Base-by-base conservation (phyloP, 2,113 vertebrate genomes). In the Orycteropus afer region DNA sequence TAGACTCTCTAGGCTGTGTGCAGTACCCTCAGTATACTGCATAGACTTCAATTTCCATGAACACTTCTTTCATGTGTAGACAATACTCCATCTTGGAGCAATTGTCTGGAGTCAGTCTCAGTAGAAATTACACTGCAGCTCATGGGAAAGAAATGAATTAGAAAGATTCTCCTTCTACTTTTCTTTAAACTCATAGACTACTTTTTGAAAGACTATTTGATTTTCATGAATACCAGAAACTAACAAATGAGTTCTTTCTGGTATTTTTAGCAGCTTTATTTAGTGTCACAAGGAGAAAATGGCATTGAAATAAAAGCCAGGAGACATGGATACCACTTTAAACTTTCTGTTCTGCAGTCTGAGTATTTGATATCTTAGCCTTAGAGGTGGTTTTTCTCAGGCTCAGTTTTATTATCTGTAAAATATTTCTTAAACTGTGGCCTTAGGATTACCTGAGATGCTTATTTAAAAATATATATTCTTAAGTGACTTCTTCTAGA, bases 41-140 rank as follows among this genome's bases (percentile, higher is more conserved):
- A 2, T 27, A 82, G 85, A 78, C 1, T 3, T 69, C 51, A 84
- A 63, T 94, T 90, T 12, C 8, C 95, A 95, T 90, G 79, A 91
- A 92, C 93, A 92, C 45, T 90, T 87, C 89, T 97, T 96, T 96
- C 93, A 83, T 82, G 93, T 73, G 89, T 34, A 97, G 96, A 97
- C 96, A 97, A 92, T 90, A 53, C 25, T 47, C 42, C 13, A 15
- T n/a, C 84, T 5, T 76, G 91, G 95, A 93, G 42, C 85, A 83
- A 89, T 13, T 76, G 85, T 80, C 67, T 57, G 1, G 81, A 90
- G 95, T 89, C 40, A 77, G 65, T 45, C 94, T 95, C 88, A 25
- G 79, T 53, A 93, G 94, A 91, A 85, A 97, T 92, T 84, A 49
- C 55, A 88, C 13, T 12, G 49, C 40, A 86, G 82, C 0, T 86